Evolutionary conservation across 2,888 invertebrate genomes (phyloP).

Genomic region (Platerodrilus igneus): DNA sequence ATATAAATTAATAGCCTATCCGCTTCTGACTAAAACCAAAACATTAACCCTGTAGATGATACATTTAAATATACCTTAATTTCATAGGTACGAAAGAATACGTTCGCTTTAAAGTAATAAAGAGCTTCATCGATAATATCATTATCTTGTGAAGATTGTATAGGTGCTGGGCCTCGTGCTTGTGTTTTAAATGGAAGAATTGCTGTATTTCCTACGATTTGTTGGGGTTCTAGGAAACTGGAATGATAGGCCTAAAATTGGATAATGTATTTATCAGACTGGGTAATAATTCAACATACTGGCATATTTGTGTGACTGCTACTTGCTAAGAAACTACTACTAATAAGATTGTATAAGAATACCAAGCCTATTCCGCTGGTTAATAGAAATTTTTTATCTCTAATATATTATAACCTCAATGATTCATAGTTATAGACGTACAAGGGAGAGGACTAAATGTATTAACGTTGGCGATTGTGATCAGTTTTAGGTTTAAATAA

Average conservation of each 20-base stretch:
- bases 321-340: no score
- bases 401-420: no score
- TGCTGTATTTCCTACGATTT: constrained; percentile 87
- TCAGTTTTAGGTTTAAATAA: no score
- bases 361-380: no score
- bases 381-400: no score
- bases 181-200: constrained; percentile 86
- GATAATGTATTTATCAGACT: no score
- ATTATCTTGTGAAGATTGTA: constrained; percentile 59
- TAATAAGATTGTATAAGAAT: no score
- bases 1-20: constrained; percentile 96
- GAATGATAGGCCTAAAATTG: constrained; percentile 96
- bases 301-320: no score
- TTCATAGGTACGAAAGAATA: constrained; percentile 98
- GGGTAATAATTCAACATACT: no score
- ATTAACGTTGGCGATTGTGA: no score
- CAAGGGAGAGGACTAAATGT: no score
- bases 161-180: constrained; percentile 88
- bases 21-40: constrained; percentile 73
- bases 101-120: constrained; percentile 97
- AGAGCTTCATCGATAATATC: constrained; percentile 98
- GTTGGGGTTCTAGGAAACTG: constrained; percentile 67
- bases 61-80: constrained; percentile 68
- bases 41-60: constrained; percentile 5
- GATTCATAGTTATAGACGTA: no score